phyloP scores from a whole-genome alignment of 2,888 invertebrate genomes.

The Tetragnatha montana region DNA sequence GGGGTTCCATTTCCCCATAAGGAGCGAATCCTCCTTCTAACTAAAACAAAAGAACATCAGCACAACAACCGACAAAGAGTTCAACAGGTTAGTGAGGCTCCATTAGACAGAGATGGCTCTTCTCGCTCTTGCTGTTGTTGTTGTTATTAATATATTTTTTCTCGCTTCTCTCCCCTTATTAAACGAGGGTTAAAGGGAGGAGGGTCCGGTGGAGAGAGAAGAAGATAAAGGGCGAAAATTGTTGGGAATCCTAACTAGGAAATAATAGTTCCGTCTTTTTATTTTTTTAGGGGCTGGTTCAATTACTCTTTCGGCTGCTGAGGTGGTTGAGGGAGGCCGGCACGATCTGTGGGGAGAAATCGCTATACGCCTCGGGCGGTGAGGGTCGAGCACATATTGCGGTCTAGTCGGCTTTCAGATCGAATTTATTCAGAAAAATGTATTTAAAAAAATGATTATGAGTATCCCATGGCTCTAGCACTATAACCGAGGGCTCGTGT shows the following conservation, averaged over 20 bases:
- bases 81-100: conserved; percentile 49
- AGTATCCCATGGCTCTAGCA: too few species aligned
- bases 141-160: conserved; percentile 26
- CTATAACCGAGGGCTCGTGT: too few species aligned
- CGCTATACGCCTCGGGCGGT: too few species aligned
- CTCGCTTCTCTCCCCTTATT: conserved; percentile 30
- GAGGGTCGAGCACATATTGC: conserved; percentile 15
- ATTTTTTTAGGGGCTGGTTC: too few species aligned
- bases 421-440: too few species aligned
- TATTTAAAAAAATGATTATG: too few species aligned
- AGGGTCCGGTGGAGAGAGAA: not conserved
- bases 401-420: not conserved
- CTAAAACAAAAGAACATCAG: not conserved
- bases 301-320: too few species aligned
- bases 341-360: not conserved
- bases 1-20: not conserved
- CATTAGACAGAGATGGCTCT: not conserved
- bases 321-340: too few species aligned
- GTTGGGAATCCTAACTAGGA: conserved; percentile 46
- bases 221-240: conserved; percentile 34
- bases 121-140: not conserved
- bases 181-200: not conserved
- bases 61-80: conserved; percentile 20
- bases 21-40: not conserved
- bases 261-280: conserved; percentile 51